Conservation (phyloP, 30 jellyfish, hydroid and myxozoan species). For the Aurelia sp. region DNA sequence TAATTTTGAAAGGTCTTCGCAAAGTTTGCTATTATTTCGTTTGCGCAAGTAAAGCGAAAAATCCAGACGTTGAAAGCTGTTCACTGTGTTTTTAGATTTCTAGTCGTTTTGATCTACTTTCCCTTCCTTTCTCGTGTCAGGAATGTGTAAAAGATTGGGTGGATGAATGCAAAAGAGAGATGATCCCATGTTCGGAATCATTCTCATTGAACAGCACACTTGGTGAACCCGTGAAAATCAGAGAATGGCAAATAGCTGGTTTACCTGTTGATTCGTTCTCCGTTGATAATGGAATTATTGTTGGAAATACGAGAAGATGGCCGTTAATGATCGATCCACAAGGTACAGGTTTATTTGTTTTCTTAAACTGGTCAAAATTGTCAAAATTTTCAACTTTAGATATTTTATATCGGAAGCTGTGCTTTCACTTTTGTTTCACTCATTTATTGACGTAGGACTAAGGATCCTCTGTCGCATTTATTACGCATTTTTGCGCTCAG, state of each 20-base stretch:
- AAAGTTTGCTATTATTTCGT: no score
- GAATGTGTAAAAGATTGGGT: slow-evolving; percentile 95
- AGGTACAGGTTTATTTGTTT: slow-evolving; percentile 45
- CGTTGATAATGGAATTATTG: slow-evolving; percentile 95
- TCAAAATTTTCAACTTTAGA: no score
- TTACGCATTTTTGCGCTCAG: no score
- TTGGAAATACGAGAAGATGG: slow-evolving; percentile 93
- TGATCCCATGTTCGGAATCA: slow-evolving; percentile 84
- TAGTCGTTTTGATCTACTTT: background rate
- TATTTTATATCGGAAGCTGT: no score
- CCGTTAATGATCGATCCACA: slow-evolving; percentile 99
- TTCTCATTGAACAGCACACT: slow-evolving; percentile 88
- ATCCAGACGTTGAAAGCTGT: no score
- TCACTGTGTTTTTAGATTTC: background rate
- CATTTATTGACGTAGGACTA: no score
- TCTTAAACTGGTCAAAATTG: no score
- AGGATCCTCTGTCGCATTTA: no score
- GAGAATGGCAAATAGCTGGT: slow-evolving; percentile 99
- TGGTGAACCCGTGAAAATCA: slow-evolving; percentile 93
- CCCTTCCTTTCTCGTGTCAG: slow-evolving; percentile 24
- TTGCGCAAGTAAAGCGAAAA: no score
- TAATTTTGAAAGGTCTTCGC: no score
- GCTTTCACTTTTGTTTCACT: no score
- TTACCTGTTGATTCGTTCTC: slow-evolving; percentile 99
- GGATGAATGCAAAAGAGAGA: slow-evolving; percentile 66